phyloP scores from a whole-genome alignment of 2,113 vertebrate genomes.

The Chrysemys picta region DNA sequence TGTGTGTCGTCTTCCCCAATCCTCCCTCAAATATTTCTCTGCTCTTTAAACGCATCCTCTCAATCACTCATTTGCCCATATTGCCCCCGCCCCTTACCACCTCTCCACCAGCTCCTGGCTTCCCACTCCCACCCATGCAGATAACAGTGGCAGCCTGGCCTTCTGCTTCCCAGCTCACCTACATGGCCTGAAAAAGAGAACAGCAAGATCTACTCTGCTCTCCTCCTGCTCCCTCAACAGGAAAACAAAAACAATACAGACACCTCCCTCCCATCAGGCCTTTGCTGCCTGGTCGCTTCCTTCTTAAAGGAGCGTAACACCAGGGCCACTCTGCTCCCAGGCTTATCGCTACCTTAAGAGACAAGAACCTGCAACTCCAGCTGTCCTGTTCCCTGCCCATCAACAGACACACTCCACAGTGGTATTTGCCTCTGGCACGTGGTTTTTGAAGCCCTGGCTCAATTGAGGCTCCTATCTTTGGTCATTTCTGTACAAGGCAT shows the following conservation, averaged over 20 bases:
- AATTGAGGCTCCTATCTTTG: background rate
- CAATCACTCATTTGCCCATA: background rate
- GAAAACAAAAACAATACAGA: background rate
- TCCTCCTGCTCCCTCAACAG: background rate
- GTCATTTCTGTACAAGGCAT: background rate
- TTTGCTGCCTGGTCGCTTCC: background rate
- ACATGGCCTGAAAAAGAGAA: background rate
- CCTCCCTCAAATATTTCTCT: background rate
- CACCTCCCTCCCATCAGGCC: background rate
- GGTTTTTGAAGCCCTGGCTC: background rate
- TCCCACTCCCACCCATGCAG: background rate
- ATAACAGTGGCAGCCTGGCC: too few species aligned
- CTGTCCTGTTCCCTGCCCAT: background rate
- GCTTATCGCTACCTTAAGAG: background rate
- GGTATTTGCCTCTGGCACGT: accelerated
- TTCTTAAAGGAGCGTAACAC: background rate
- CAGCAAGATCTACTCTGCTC: background rate
- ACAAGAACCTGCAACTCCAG: background rate
- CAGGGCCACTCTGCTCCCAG: background rate
- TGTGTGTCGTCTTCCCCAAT: background rate
- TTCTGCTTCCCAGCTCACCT: background rate
- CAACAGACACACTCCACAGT: background rate
- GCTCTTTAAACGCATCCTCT: background rate
- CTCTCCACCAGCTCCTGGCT: background rate
- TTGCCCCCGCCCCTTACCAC: background rate